Percentiles rank a stretch among this genome's conserved stretches.
Conservation (phyloP, 2,113 vertebrate genomes). For the Carassius carassius region DNA sequence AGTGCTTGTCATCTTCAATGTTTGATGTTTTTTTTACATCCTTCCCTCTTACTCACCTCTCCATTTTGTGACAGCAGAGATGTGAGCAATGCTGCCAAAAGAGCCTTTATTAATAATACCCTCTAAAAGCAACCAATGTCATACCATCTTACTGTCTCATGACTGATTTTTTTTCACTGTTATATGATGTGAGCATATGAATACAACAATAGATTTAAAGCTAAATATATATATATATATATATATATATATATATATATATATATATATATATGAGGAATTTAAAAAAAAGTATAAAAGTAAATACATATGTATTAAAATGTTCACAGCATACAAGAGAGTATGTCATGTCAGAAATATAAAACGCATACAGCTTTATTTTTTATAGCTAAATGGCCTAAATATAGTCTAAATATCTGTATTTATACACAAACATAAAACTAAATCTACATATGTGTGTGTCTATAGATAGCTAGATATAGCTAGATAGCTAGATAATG, state of each 20-base stretch:
- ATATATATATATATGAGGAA: no score
- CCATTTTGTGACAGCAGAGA: not conserved
- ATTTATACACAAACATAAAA: no score
- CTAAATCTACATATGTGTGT: not conserved
- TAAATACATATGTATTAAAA: not conserved
- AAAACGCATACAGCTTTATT: no score
- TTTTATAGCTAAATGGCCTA: no score
- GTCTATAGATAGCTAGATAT: no score
- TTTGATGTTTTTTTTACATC: conserved; percentile 7
- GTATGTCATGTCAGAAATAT: no score
- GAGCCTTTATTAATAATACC: conserved; percentile 1
- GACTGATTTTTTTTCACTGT: not conserved
- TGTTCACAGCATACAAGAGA: not conserved
- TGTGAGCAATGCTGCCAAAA: not conserved
- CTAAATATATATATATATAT: no score
- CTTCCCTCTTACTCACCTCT: not conserved
- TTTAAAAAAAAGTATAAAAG: no score
- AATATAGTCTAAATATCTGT: no score
- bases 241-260: no score
- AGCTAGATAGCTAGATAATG: no score
- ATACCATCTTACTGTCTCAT: not conserved
- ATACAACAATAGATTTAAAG: no score
- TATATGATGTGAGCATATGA: not conserved
- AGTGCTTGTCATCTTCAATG: conserved; percentile 28
- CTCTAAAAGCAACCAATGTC: not conserved